Conservation (phyloP, 2,888 invertebrate genomes). For the Salticus scenicus region DNA sequence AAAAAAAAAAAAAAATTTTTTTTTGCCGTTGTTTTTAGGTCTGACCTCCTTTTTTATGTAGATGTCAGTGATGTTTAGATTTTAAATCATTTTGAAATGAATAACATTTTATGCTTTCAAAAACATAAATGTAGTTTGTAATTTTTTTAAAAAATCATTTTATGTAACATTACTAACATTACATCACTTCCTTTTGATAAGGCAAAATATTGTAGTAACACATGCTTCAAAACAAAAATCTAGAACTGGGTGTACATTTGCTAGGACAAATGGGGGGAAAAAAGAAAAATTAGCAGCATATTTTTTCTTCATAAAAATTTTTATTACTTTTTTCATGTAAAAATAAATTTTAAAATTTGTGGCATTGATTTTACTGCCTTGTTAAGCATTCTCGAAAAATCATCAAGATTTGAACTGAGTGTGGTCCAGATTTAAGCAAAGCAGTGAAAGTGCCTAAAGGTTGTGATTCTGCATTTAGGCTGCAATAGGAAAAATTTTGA, state of each 20-base stretch:
- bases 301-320: slow-evolving; percentile 3
- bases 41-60: neutral
- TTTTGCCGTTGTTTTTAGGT: neutral
- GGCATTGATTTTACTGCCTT: slow-evolving; percentile 47
- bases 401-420: neutral
- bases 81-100: neutral
- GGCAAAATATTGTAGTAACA: too few species aligned
- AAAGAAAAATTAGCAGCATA: neutral
- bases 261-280: neutral
- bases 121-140: neutral
- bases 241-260: neutral
- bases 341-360: slow-evolving; percentile 19
- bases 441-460: slow-evolving; percentile 1
- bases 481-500: slow-evolving; percentile 1
- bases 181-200: too few species aligned
- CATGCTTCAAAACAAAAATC: too few species aligned
- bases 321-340: slow-evolving; percentile 4
- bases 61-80: neutral
- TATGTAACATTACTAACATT: too few species aligned
- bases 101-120: neutral
- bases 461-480: slow-evolving; percentile 4
- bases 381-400: slow-evolving; percentile 19
- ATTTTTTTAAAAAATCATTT: too few species aligned
- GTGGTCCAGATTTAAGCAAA: neutral
- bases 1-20: too few species aligned